Evolutionary conservation across 2,113 vertebrate species (phyloP).

Genomic region (Mobula birostris): DNA sequence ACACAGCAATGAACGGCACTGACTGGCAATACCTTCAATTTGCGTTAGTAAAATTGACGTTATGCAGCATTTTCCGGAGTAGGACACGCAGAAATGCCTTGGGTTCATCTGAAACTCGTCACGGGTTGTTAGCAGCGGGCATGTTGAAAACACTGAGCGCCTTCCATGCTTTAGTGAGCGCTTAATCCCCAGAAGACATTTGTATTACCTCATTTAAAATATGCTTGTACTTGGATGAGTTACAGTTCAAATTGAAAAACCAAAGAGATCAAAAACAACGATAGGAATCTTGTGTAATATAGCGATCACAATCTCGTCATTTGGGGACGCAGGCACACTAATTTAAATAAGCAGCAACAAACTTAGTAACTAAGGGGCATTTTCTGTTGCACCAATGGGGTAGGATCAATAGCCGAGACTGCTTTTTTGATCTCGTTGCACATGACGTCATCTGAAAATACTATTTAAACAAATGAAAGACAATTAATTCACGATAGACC

Average conservation of each 20-base stretch:
- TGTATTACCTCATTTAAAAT: not conserved
- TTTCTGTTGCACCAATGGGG: not conserved
- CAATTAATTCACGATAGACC: not conserved
- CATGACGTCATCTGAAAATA: not conserved
- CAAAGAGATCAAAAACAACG: not conserved
- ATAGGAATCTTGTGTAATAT: not conserved
- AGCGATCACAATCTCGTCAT: not conserved
- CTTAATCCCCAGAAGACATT: not conserved
- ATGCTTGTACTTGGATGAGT: not conserved
- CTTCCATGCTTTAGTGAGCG: not conserved
- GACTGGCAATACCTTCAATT: not conserved
- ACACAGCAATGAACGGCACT: not conserved
- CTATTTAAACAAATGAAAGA: not conserved
- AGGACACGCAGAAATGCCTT: not conserved
- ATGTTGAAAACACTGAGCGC: not conserved
- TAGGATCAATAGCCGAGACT: not conserved
- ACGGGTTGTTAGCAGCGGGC: not conserved
- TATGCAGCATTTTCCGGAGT: conserved; percentile 16
- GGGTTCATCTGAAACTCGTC: conserved; percentile 13
- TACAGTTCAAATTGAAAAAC: not conserved
- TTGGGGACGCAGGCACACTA: not conserved
- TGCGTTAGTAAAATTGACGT: conserved; percentile 5
- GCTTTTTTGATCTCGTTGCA: not conserved
- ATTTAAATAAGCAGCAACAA: not conserved
- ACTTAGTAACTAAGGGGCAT: not conserved